Evolutionary conservation across 1,140 invertebrate species (phyloP), one percentile per base, ranked within the genome.

Genomic region (Charaxes varanes): DNA sequence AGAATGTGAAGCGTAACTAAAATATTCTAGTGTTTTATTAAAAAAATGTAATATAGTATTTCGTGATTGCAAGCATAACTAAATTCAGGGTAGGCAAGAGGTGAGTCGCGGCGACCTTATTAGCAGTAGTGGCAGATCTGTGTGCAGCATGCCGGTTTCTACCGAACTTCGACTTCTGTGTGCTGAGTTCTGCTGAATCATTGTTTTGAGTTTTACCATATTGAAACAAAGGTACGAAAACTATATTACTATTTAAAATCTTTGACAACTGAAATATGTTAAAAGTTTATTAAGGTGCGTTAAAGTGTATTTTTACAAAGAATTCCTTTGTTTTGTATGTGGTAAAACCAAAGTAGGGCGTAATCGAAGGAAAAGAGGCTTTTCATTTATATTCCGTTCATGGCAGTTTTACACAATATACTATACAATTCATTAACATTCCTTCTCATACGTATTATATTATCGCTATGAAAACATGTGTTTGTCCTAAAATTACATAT

Each of bases 41-140:
- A 28, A 26, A 16, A 19, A 24, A 44, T 56, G 47, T 62, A 56
- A 59, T 40, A 19, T 35, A 24, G 41, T 58, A 44, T 80, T 77
- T 78, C 53, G 46, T 76, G 55, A 67, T 78, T 74, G 44, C 76
- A 80, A 74, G 68, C 62, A 54, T 54, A 71, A 60, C 71, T 69
- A 65, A 58, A 47, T 62, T 64, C 65, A 74, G 73, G 55, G 56
- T 76, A 70, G 69, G 70, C 59, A 72, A 70, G 61, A 68, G 73
- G 71, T 76, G 62, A 77, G 77, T 78, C 16, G 19, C 42, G 41
- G 27, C 41, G 41, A 48, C 40, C 36, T 43, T 48, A 41, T 51
- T 67, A 62, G 54, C 37, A 27, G 52, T 64, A 60, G 47, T 42
- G 43, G 53, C 59, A 27, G 45, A 49, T 63, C 40, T 60, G 56